Evolutionary conservation across 1,140 invertebrate genomes (phyloP), one percentile per base, ranked within the genome.

Genomic region (Cryptotermes secundus): DNA sequence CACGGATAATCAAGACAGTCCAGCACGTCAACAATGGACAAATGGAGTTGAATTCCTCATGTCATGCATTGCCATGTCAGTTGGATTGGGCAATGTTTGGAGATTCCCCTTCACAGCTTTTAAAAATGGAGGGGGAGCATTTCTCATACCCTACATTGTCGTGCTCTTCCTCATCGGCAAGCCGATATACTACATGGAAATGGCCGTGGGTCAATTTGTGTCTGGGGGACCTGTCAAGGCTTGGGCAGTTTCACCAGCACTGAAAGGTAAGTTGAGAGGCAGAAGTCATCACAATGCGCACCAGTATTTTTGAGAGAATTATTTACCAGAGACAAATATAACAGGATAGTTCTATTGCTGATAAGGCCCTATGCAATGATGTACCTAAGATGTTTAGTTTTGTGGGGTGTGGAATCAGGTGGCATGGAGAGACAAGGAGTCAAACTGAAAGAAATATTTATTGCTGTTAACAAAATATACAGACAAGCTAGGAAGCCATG

Each of bases 111-210:
- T 89, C 84, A 89, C 89, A 24, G 90, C 90, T 0, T 90, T 89
- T 86, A 87, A 89, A 81, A 90, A 90, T 85, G 89, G 89, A 14
- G 89, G 88, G 19, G 92, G 92, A 36, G 91, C 92, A 34, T 93
- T 93, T 87, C 86, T 91, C 53, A 90, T 92, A 45, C 92, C 92
- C 7, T 93, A 93, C 86, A 85, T 93, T 34, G 87, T 92, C 26
- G 91, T 94, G 38, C 90, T 93, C 85, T 88, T 93, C 26, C 87
- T 93, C 45, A 90, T 93, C 84, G 92, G 92, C 31, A 90, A 90
- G 84, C 91, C 91, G 0, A 88, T 91, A 84, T 92, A 92, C 86
- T 91, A 90, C 86, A 87, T 92, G 87, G 91, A 92, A 83, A 86
- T 87, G 86, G 81, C 79, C 2, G 26, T 87, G 14, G 86, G 86